Evolutionary conservation across 2,113 vertebrate species (phyloP), one percentile per base, ranked within the genome.

Genomic region (Seriola dumerili): DNA sequence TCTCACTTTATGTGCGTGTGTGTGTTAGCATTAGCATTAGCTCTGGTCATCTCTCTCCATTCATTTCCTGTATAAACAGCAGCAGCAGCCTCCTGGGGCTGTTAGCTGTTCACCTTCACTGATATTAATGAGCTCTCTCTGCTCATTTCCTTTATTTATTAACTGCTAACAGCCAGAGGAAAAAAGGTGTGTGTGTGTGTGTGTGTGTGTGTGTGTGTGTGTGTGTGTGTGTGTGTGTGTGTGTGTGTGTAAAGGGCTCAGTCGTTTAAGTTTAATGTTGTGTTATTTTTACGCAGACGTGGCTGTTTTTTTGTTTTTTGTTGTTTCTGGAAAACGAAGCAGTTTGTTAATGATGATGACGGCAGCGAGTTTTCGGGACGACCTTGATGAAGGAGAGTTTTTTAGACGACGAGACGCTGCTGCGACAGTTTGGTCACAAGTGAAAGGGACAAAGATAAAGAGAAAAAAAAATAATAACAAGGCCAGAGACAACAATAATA

Each of bases 91-190:
- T 85, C 89, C 42, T 68, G 89, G 77, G 87, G 78, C 87, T 78
- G 71, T 86, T 87, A 80, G 79, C 78, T 42, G 66, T 82, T 85
- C 85, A 89, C 85, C 88, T 84, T 88, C 85, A 91, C 88, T 85
- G 84, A 91, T 90, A 88, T 91, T 88, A 90, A 91, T 85, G 84
- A 91, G 81, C 80, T 85, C 80, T 74, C 72, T 74, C 78, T 57
- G 74, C 88, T 88, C 76, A 83, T 83, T 91, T 72, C 76, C 83
- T 84, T 81, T 86, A 86, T 89, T 88, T 89, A 89, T 86, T 88
- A 89, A 83, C 72, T 29, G 69, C 83, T 86, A 85, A 91, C 76
- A 69, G 78, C 81, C 81, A 79, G 42, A 67, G 44, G 77, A 69
- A 57, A 36, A 29, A 14, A 29, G 2, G 66, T 44, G 57, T 42